phyloP scores from a whole-genome alignment of 1,140 invertebrate species.

The Manduca sexta region DNA sequence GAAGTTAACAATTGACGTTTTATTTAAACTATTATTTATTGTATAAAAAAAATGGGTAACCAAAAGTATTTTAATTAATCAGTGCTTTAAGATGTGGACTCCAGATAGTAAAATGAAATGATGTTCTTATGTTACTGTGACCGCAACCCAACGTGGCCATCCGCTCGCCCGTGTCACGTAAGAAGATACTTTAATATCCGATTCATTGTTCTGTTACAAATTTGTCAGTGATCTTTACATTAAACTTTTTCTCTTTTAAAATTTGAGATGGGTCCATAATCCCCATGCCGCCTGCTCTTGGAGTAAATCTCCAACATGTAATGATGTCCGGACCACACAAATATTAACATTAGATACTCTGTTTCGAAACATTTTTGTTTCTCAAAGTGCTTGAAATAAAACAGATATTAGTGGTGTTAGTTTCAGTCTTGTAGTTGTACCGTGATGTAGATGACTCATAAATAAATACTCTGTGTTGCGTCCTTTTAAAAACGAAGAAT shows the following conservation, averaged over 20 bases:
- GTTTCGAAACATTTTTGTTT: too few species aligned
- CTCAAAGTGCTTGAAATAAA: too few species aligned
- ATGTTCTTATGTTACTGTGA: conserved; percentile 15
- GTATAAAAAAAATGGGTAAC: conserved; percentile 2
- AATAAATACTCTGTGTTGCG: too few species aligned
- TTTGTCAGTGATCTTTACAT: conserved; percentile 72
- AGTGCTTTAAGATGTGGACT: too few species aligned
- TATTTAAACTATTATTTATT: background rate
- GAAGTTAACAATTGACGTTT: too few species aligned
- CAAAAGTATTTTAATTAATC: background rate
- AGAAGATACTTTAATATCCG: conserved; percentile 70
- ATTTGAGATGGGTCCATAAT: conserved; percentile 65
- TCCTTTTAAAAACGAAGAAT: too few species aligned
- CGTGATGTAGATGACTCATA: too few species aligned
- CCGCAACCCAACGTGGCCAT: conserved; percentile 45
- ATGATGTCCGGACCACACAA: conserved; percentile 55
- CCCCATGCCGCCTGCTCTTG: conserved; percentile 44
- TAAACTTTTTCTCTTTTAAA: conserved; percentile 69
- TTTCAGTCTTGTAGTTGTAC: too few species aligned
- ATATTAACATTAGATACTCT: conserved; percentile 34
- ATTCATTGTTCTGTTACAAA: conserved; percentile 73
- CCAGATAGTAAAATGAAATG: background rate
- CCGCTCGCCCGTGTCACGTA: conserved; percentile 67
- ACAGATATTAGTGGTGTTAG: too few species aligned
- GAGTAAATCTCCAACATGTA: conserved; percentile 51